Conservation (phyloP, 2,797 vertebrate genomes). For the Xenops minutus region DNA sequence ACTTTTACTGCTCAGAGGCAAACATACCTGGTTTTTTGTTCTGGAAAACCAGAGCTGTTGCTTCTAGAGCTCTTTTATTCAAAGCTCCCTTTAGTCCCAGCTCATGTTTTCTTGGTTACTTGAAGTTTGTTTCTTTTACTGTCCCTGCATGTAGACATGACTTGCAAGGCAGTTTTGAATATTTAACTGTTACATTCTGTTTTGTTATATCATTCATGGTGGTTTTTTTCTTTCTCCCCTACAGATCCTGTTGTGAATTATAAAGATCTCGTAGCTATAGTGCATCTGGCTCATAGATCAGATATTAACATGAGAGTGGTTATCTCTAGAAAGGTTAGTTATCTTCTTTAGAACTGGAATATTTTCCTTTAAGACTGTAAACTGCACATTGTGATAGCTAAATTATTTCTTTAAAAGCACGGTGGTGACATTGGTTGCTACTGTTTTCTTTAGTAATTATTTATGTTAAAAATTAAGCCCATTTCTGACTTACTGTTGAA, state of each 20-base stretch:
- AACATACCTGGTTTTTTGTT: rapidly evolving
- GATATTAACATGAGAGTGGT: slow-evolving; percentile 84
- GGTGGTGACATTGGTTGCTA: not conserved
- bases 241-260: slow-evolving; percentile 91
- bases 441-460: not conserved
- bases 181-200: slow-evolving; percentile 4
- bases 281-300: slow-evolving; percentile 88
- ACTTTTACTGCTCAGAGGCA: not conserved
- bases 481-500: not conserved
- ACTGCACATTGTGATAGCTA: not conserved
- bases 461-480: not conserved
- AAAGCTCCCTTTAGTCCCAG: not conserved
- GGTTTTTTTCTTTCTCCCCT: slow-evolving; percentile 17
- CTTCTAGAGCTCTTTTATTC: not conserved
- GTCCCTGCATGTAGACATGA: not conserved
- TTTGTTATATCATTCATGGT: not conserved
- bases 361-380: not conserved
- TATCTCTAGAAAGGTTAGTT: slow-evolving; percentile 91
- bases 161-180: not conserved
- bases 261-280: slow-evolving; percentile 91
- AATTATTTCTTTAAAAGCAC: not conserved
- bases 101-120: not conserved
- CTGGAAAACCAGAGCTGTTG: not conserved
- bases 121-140: not conserved
- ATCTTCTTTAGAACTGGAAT: not conserved